Evolutionary conservation across 23 tunicate genomes (phyloP), one percentile per base, ranked within the genome.

Genomic region (Styela clava): DNA sequence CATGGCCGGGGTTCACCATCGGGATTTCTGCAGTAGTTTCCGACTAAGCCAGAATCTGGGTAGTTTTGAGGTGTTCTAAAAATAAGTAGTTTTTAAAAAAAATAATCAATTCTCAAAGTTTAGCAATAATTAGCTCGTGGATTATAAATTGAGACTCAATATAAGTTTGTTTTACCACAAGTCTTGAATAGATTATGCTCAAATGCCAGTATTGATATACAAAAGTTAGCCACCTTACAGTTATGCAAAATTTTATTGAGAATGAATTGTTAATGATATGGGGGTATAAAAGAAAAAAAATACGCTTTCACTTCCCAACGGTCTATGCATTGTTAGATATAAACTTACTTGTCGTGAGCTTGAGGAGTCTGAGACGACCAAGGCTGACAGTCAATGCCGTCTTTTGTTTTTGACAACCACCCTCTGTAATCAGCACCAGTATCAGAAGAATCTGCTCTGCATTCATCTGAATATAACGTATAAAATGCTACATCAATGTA

Each of bases 321-420:
- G n/a, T n/a, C n/a, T n/a, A n/a, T n/a, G n/a, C n/a, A n/a, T n/a
- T n/a, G n/a, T n/a, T n/a, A n/a, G n/a, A n/a, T n/a, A n/a, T n/a
- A n/a, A n/a, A n/a, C 88, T 78, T 74, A 93, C 98, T 67, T 34
- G 62, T 84, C 78, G 67, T 93, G 97, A 3, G 85, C 24, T 0
- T 92, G 97, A 3, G 97, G 97, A 29, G 74, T 61, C 52, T 92
- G 97, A 5, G 83, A 74, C 7, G 82, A 30, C 97, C 97, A 92
- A 19, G 68, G 76, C 67, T 92, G 97, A 37, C 97, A 92, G 52
- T 73, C 84, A 1, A 74, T 79, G 31, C 91, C 91, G 65, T 28
- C 51, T 67, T n/a, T 24, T 3, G 97, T 92, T 68, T 87, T 92
- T 20, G 89, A 79, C 2, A 92, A 52, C 88, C 89, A 92, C 1